These are phyloP conservation scores for Elachura formosa DNA, from an alignment of 2,113 vertebrate genomes.

Conservation along the genomic window DNA sequence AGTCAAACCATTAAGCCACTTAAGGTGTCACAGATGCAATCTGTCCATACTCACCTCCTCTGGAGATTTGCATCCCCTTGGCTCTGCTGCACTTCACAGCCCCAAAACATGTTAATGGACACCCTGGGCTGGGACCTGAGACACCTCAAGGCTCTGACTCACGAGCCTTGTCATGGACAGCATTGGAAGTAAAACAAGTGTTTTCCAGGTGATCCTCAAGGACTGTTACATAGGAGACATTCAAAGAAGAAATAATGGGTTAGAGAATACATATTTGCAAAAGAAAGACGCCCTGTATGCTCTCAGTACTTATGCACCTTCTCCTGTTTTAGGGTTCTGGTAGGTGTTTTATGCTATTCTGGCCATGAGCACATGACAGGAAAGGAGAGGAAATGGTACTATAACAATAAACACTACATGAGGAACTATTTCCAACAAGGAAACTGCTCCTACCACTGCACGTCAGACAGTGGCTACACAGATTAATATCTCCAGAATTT, in stretches of 20 bases:
- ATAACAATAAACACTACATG: neutral
- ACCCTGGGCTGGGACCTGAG: neutral
- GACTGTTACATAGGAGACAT: neutral
- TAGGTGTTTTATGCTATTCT: neutral
- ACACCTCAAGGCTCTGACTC: neutral
- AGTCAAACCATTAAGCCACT: neutral
- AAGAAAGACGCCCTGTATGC: neutral
- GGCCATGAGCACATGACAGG: rapidly evolving
- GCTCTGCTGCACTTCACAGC: neutral
- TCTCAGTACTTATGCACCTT: neutral
- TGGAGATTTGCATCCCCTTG: neutral
- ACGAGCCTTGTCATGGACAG: neutral
- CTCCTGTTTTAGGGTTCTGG: neutral
- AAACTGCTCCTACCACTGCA: neutral
- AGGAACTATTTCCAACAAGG: neutral
- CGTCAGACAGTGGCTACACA: neutral
- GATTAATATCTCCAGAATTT: neutral
- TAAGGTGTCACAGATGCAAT: neutral
- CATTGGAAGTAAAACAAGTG: neutral
- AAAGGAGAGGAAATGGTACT: neutral
- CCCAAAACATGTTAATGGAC: neutral
- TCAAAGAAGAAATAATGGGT: neutral
- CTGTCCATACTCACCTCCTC: neutral
- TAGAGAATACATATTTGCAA: neutral
- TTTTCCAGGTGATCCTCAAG: neutral